Percentiles rank a stretch among this genome's conserved stretches.
phyloP scores from a whole-genome alignment of 2,888 invertebrate genomes.

The Protophormia terraenovae region DNA sequence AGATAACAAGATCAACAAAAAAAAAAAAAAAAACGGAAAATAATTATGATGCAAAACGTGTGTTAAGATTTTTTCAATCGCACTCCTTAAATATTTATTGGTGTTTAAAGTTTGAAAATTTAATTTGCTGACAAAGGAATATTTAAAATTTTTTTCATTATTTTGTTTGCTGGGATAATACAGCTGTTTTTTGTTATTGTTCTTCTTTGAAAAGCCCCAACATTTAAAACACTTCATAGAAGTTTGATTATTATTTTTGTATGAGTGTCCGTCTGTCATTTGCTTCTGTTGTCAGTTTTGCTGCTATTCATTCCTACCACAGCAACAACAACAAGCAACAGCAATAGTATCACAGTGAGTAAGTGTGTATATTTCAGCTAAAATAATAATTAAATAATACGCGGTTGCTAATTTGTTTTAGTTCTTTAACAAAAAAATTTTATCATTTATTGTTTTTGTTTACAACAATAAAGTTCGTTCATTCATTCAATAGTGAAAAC shows the following conservation, averaged over 20 bases:
- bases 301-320: conserved; percentile 22
- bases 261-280: conserved; percentile 1
- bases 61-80: too few relatives aligned
- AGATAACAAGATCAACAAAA: too few relatives aligned
- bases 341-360: not conserved
- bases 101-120: too few relatives aligned
- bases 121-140: too few relatives aligned
- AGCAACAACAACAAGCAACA: conserved; percentile 1
- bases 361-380: conserved; percentile 39
- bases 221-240: conserved; percentile 37
- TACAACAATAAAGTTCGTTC: conserved; percentile 76
- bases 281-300: conserved; percentile 39
- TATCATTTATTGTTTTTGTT: conserved; percentile 73
- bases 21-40: too few relatives aligned
- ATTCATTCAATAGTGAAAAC: conserved; percentile 74
- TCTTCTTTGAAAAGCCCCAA: conserved; percentile 9
- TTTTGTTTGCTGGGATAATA: conserved; percentile 37
- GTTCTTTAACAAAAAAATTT: conserved; percentile 69
- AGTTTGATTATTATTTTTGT: conserved; percentile 42
- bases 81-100: too few relatives aligned
- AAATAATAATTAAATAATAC: conserved; percentile 68
- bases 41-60: too few relatives aligned
- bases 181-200: not conserved
- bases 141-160: too few relatives aligned
- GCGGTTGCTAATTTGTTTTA: conserved; percentile 66